Evolutionary conservation across 2,113 vertebrate species (phyloP).

Genomic region (Fregata magnificens): DNA sequence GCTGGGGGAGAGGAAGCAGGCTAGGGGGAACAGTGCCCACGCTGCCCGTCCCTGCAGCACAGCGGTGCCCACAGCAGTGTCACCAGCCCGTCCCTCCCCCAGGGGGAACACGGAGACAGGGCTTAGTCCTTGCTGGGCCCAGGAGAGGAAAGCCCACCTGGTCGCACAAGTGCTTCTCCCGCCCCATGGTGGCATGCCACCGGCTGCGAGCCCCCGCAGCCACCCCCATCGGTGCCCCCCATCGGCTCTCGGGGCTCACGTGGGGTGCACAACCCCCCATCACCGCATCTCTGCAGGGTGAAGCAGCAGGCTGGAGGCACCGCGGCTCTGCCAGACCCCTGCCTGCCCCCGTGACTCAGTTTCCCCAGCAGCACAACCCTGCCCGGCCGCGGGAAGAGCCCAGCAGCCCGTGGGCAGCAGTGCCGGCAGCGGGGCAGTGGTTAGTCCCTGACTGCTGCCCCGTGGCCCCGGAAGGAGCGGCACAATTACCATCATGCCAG

Average conservation of each 20-base stretch:
- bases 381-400: not conserved
- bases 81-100: not conserved
- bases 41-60: not conserved
- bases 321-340: not conserved
- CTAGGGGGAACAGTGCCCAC: not conserved
- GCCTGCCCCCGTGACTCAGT: not conserved
- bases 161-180: not conserved
- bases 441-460: not conserved
- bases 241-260: not conserved
- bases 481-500: fast-evolving
- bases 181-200: too few species aligned
- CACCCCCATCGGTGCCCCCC: too few species aligned
- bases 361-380: not conserved
- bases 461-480: not conserved
- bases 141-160: not conserved
- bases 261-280: not conserved
- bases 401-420: too few species aligned
- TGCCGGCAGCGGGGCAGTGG: not conserved
- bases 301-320: too few species aligned
- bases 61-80: fast-evolving
- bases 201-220: too few species aligned
- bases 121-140: too few species aligned
- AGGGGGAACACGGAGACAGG: not conserved
- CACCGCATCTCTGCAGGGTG: not conserved
- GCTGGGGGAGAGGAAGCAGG: not conserved